Base-by-base conservation (phyloP, 2,113 vertebrate species). In the Sterna hirundo region DNA sequence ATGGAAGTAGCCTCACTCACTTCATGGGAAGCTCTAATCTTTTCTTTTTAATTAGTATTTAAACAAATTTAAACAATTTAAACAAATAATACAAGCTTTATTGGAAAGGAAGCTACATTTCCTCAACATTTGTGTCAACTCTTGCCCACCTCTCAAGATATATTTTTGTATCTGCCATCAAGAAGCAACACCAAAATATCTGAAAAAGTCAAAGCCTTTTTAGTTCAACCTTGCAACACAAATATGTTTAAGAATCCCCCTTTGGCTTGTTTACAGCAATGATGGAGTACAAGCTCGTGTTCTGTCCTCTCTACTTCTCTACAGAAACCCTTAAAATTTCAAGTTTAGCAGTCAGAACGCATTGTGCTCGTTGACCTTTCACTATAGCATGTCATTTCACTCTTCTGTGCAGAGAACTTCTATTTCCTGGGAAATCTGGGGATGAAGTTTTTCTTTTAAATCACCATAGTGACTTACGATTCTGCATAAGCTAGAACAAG, bases 331-430 rank as follows among this genome's bases (percentile, higher is more conserved):
- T 95, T 88, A 46, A 95, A 88, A 91, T 30, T 85, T 60, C 47
- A 38, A 42, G 81, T 83, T 89, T 64, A 95, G 79, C 61, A 94
- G 27, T 49, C 90, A 93, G 90, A 96, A 78, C 90, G 76, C 11
- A 15, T 38, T 68, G 80, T 91, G 60, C 78, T 96, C 80, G 90
- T 62, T 96, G 97, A 94, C 88, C 94, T 97, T 96, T 96, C 23
- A n/a, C 47, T 61, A 29, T 27, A 25, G 23, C 15, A 15, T 62
- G 62, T 78, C 40, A 13, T n/a, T 87, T 90, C 65, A 47, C 51
- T 44, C 81, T 94, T 32, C 72, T 81, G 76, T 36, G 47, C 9
- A 65, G 80, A 17, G 51, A 83, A 79, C 70, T 52, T 82, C 20
- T 91, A 25, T 1, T 44, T 77, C 20, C 70, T 86, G 82, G 66